Percentiles rank a stretch among this genome's conserved stretches.
Evolutionary conservation across 64 coral and sea anemone species (phyloP).

Genomic region (Stichodactyla mertensii): DNA sequence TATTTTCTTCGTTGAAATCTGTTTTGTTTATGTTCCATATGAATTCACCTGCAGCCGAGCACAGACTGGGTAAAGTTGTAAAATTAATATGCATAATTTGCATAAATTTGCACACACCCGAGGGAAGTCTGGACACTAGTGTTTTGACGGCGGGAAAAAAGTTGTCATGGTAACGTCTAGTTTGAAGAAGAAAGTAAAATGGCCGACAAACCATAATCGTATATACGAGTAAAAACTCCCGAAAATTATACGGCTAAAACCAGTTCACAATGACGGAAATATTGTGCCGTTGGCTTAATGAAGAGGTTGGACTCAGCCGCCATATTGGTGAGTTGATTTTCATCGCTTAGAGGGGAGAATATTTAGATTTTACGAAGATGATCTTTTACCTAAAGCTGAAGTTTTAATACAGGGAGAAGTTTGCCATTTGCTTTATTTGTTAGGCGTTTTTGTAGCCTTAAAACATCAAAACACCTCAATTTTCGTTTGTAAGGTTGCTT

Average conservation of each 20-base stretch:
- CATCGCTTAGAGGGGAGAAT: background rate
- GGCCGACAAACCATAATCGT: background rate
- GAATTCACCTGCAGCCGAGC: background rate
- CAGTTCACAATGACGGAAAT: conserved; percentile 79
- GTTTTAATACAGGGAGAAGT: background rate
- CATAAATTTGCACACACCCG: background rate
- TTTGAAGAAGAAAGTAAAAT: conserved; percentile 24
- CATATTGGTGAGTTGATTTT: conserved; percentile 64
- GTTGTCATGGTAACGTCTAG: conserved; percentile 11
- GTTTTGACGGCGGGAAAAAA: background rate
- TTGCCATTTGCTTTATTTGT: background rate
- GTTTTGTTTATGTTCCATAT: background rate
- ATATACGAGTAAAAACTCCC: background rate
- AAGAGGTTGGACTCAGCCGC: conserved; percentile 75
- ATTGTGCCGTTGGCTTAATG: conserved; percentile 96
- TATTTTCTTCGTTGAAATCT: background rate
- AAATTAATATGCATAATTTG: background rate
- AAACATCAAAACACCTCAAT: background rate
- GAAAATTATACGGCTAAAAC: background rate
- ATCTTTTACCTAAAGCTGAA: background rate
- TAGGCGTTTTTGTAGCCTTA: background rate
- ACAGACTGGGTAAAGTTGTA: background rate
- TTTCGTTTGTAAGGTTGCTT: background rate
- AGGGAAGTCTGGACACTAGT: conserved; percentile 7
- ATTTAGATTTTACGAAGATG: background rate